phyloP scores from a whole-genome alignment of 2,888 invertebrate species.

The Dicycla oo region DNA sequence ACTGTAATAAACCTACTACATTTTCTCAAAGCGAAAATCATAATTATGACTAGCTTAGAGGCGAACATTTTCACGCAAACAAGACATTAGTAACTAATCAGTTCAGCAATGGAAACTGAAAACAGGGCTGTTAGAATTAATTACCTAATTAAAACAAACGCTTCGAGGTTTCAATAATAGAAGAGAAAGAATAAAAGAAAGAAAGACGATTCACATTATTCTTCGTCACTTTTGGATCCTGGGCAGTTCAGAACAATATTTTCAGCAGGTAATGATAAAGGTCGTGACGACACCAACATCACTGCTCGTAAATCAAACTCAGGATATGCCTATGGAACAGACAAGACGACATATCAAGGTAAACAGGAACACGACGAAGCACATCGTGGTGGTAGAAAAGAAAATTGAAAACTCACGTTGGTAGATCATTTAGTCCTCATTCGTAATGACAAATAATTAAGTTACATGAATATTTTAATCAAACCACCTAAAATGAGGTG shows the following conservation, averaged over 20 bases:
- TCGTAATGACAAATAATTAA: neutral
- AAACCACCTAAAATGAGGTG: neutral
- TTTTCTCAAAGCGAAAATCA: neutral
- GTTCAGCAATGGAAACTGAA: constrained; percentile 33
- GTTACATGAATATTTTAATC: constrained; percentile 2
- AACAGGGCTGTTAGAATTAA: constrained; percentile 39
- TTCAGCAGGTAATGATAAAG: neutral
- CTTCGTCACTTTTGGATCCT: neutral
- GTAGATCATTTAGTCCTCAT: neutral
- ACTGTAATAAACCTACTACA: neutral
- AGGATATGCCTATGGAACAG: neutral
- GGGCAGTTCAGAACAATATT: neutral
- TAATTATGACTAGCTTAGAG: constrained; percentile 12
- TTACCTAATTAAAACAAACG: constrained; percentile 33
- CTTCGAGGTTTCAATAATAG: neutral
- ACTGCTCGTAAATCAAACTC: neutral
- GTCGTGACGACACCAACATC: neutral
- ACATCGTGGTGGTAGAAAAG: neutral
- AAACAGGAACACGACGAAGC: neutral
- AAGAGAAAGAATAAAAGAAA: too few relatives aligned
- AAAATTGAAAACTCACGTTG: neutral
- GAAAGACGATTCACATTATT: neutral
- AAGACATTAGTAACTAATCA: constrained; percentile 48
- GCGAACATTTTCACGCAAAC: constrained; percentile 54
- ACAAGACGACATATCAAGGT: constrained; percentile 1